Conservation (phyloP, 2,888 invertebrate species). For the Rhagonycha lutea region DNA sequence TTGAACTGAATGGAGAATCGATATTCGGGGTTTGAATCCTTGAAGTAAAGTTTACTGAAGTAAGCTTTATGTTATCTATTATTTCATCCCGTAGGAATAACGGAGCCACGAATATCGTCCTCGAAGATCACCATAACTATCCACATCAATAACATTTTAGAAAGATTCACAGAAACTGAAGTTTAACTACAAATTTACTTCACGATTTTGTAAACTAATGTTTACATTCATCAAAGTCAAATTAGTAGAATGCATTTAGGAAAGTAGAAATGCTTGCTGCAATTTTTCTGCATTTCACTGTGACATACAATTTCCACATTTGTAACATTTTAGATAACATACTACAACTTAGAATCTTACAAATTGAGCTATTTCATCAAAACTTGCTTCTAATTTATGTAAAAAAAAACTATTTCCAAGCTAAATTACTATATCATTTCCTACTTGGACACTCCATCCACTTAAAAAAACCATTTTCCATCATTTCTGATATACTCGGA, state of each 20-base stretch:
- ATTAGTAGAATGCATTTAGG: background rate
- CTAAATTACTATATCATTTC: no score
- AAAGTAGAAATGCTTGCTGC: background rate
- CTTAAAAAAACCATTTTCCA: no score
- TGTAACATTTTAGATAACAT: background rate
- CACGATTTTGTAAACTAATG: background rate
- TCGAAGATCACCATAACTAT: background rate
- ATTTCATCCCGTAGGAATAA: background rate
- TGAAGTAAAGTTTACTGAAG: background rate
- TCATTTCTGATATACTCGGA: no score
- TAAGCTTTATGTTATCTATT: background rate
- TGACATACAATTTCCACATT: background rate
- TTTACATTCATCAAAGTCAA: background rate
- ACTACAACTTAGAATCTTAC: background rate
- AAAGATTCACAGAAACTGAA: background rate
- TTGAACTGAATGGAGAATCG: background rate
- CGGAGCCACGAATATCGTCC: background rate
- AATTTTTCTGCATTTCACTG: background rate
- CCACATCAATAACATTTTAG: background rate
- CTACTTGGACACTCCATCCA: no score
- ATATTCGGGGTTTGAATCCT: background rate
- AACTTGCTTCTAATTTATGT: background rate
- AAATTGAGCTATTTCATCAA: background rate
- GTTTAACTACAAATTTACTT: background rate
- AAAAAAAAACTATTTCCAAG: no score